These are phyloP conservation scores for Zeuzera pyrina DNA, from an alignment of 2,888 invertebrate genomes.

Conservation along the genomic window DNA sequence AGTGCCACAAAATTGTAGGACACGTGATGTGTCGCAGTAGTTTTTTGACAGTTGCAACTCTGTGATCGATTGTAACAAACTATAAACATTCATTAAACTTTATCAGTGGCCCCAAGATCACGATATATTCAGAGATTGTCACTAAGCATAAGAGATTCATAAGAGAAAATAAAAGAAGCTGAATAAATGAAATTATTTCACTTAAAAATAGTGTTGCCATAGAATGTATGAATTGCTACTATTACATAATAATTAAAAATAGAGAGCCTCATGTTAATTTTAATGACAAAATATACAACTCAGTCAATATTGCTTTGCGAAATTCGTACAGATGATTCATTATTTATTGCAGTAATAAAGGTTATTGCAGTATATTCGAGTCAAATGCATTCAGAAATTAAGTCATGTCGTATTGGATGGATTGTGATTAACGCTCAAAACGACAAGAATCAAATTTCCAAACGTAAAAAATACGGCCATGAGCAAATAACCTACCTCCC, in stretches of 20 bases:
- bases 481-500: too few relatives aligned
- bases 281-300: constrained; percentile 3
- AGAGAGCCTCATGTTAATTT: constrained; percentile 26
- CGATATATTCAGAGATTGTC: constrained; percentile 27
- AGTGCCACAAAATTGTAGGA: too few relatives aligned
- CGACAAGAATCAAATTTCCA: too few relatives aligned
- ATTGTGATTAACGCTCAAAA: too few relatives aligned
- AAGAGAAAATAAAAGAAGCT: not conserved
- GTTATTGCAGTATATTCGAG: constrained; percentile 28
- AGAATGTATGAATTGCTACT: too few relatives aligned
- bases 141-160: constrained; percentile 3
- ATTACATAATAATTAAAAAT: constrained; percentile 13
- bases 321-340: constrained; percentile 47
- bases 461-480: too few relatives aligned
- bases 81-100: constrained; percentile 10
- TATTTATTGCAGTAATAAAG: constrained; percentile 17
- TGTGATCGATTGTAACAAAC: constrained; percentile 21
- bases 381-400: constrained; percentile 19
- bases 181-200: not conserved
- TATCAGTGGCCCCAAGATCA: constrained; percentile 52
- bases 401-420: constrained; percentile 65
- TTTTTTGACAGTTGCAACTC: constrained; percentile 32
- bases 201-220: not conserved
- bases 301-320: constrained; percentile 54
- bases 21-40: too few relatives aligned